phyloP scores from a whole-genome alignment of 2,797 vertebrate species.

The Oreochromis grahami region DNA sequence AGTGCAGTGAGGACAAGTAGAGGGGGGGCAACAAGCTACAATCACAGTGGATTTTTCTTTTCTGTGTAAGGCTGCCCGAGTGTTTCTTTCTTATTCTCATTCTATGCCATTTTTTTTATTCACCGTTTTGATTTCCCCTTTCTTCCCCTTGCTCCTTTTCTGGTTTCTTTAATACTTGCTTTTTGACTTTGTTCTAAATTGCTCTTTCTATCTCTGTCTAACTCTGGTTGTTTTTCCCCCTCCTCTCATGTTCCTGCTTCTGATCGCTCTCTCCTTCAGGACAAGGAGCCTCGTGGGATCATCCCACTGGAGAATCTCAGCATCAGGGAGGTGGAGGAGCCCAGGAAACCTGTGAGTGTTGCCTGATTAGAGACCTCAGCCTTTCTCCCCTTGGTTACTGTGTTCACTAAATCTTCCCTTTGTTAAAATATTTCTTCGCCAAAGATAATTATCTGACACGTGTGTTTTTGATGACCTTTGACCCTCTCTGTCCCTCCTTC shows the following conservation, averaged over 20 bases:
- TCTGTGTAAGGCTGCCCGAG: neutral
- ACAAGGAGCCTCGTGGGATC: constrained; percentile 96
- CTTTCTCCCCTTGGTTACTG: neutral
- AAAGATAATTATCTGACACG: neutral
- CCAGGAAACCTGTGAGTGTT: constrained; percentile 89
- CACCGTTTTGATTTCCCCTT: neutral
- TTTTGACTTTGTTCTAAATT: neutral
- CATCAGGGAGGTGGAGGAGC: constrained; percentile 96
- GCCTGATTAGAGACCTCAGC: constrained; percentile 12
- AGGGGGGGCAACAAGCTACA: neutral
- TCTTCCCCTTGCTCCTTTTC: neutral
- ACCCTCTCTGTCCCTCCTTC: neutral
- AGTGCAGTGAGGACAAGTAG: neutral
- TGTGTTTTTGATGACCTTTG: neutral
- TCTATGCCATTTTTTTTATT: neutral
- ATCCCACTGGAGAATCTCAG: constrained; percentile 96
- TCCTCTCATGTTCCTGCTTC: neutral
- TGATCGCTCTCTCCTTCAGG: constrained; percentile 68
- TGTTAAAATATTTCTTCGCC: neutral
- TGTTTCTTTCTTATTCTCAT: neutral
- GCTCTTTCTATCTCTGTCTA: neutral
- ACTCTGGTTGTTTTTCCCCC: neutral
- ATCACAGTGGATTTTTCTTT: neutral
- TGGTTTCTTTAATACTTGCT: neutral
- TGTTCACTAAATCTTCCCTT: neutral